Evolutionary conservation across 2,888 invertebrate species (phyloP), one percentile per base, ranked within the genome.

Genomic region (Pyrrhia umbra): DNA sequence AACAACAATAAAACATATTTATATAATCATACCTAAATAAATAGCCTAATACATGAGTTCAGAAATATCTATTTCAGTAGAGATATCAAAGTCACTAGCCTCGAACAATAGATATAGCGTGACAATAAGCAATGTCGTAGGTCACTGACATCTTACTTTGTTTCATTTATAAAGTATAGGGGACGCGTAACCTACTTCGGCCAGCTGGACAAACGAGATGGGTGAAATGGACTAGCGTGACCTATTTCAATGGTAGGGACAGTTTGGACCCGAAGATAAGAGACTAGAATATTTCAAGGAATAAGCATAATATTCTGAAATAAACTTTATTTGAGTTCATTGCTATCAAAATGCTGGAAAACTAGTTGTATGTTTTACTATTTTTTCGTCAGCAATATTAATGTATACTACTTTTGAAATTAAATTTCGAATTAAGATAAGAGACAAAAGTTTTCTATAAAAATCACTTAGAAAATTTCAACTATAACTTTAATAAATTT

Each of bases 161-260:
- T 70, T 50, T 61, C 60, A 27, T 47, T 37, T 42, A 61, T 40
- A 43, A 63, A 51, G 66, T 76, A 66, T 37, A 66, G 51, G 55
- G 56, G 64, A 50, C 66, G 43, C 49, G 45, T 75, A 66, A 78
- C 76, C 66, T 79, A 79, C 63, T 75, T 75, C 45, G 34, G 63
- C 40, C 50, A 20, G 52, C 67, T 64, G 79, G 66, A 69, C 59
- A 51, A 62, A 75, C 37, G 50, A 59, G 60, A 43, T 40, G 57
- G 57, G 68, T 43, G 39, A 25, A 52, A 49, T 37, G 42, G 64
- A 45, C 54, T 63, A 34, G 46, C 60, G 59, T 76, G 76, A 79
- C 76, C 79, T 64, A 71, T 59, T 79, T 76, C 23, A 16, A 23
- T 15, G 23, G 52, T 43, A 55, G 15, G 54, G 18, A 56, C 30